Evolutionary conservation across 2,888 invertebrate genomes (phyloP), one percentile per base, ranked within the genome.

Genomic region (Dione juno): DNA sequence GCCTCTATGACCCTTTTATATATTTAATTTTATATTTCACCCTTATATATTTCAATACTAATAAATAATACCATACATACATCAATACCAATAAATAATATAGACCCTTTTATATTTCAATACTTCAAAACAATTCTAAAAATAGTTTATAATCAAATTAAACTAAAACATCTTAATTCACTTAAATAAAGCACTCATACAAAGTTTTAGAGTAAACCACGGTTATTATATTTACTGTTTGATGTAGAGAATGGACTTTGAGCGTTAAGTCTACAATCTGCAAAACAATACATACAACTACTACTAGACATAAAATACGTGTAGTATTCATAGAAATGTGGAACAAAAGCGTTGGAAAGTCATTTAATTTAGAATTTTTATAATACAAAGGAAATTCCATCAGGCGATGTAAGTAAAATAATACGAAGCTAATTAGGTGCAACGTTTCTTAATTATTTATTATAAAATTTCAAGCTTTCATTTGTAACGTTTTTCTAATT

Each of bases 311-410:
- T 21, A 19, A 50, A 50, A 50, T 50, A 10, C 10, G 50, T 9
- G 50, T 7, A n/a, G 54, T 35, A n/a, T 10, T 37, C 37, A 19
- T 40, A 40, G 6, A 57, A 37, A 40, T 57, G 48, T 48, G 16
- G 37, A 57, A 57, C 37, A 11, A 57, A 53, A 40, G 16, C 11
- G 7, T 16, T 57, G 16, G 16, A 0, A 37, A n/a, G n/a, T n/a
- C n/a, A n/a, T n/a, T n/a, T 16, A 40, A 57, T 37, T 57, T 40
- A 13, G 10, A 40, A 40, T 57, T 40, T 37, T 10, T 16, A 37
- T 57, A 50, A 37, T 57, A 11, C 37, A 57, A 57, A 40, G 11
- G 16, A 16, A 57, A 19, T 57, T 57, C 37, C 35, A 10, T 57
- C 35, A 37, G 6, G 16, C 37, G 16, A 40, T 40, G 16, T 57